Base-by-base conservation (phyloP, 2,888 invertebrate species). In the Pandemis cinnamomeana region DNA sequence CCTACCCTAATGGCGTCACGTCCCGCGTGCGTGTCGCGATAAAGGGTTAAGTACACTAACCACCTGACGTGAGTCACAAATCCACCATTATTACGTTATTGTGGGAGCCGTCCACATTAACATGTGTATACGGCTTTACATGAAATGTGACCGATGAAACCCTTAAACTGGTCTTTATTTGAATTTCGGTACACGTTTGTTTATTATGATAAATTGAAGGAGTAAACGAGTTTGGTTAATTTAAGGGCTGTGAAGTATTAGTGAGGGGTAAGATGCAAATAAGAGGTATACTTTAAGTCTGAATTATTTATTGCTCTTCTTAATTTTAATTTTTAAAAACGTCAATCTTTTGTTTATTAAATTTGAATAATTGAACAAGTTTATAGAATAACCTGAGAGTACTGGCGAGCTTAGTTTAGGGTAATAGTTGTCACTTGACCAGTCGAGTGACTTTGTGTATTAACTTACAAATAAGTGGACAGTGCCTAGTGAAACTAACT, bases 21-120 rank as follows among this genome's bases (percentile, higher is more conserved):
- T 93, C 87, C 92, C 88, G 89, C 88, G 91, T 92, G 93, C 93
- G 93, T 92, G 93, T 89, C 87, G 87, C 89, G 93, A 93, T 94
- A 92, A 93, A 93, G 93, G 93, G 93, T 93, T 94, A 93, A 94
- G 91, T 92, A 93, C 91, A 92, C 92, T 93, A 93, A 93, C 93
- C 91, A 91, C 91, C 89, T 91, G 91, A 92, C 93, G 93, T 93
- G 93, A 93, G 88, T 93, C 91, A 93, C 93, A 93, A 93, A 93
- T 93, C 92, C 89, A 88, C 92, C 90, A 93, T 93, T 94, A 93
- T 93, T 92, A 92, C 93, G 93, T 93, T 93, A 93, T 93, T 93
- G 93, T 92, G 91, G 92, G 90, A 92, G 91, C 92, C 91, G 85
- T 90, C 86, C 88, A 82, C 91, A 93, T 93, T 93, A 93, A 93